These are phyloP conservation scores for Drosophila punjabiensis DNA, from an alignment of 1,140 invertebrate genomes.

Conservation along the genomic window DNA sequence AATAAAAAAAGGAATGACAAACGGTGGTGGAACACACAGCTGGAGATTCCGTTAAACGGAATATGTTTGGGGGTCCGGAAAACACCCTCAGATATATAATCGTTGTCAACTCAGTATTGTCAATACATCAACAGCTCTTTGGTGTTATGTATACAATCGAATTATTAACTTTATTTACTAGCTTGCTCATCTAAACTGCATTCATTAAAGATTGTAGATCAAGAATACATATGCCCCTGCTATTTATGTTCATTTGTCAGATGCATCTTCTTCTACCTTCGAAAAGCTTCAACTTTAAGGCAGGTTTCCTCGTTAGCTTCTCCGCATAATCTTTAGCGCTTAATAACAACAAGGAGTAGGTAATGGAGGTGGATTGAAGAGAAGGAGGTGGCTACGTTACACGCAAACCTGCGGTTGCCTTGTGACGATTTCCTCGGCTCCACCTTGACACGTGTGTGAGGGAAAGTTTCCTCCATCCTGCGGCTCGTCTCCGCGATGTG, in stretches of 20 bases:
- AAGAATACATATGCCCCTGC: neutral
- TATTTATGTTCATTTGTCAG: neutral
- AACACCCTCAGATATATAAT: constrained; percentile 4
- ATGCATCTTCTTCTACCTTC: neutral
- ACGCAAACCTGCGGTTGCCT: constrained; percentile 70
- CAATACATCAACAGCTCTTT: neutral
- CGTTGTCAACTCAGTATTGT: neutral
- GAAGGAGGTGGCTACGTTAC: constrained; percentile 32
- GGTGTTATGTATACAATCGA: neutral
- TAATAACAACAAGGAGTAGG: constrained; percentile 71
- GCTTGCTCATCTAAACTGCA: no score
- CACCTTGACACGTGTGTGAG: constrained; percentile 52
- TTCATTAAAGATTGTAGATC: neutral
- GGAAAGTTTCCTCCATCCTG: constrained; percentile 51
- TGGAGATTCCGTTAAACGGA: neutral
- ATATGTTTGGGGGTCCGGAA: neutral
- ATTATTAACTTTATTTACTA: neutral
- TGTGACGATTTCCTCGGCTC: constrained; percentile 50
- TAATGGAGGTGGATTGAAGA: neutral
- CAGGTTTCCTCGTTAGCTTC: constrained; percentile 31
- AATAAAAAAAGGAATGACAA: constrained; percentile 37
- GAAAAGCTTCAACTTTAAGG: neutral
- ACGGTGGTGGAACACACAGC: neutral
- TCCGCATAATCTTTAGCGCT: constrained; percentile 64
- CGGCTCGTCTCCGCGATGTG: constrained; percentile 16